Conservation (phyloP, 2,888 invertebrate species). For the Thera britannica region DNA sequence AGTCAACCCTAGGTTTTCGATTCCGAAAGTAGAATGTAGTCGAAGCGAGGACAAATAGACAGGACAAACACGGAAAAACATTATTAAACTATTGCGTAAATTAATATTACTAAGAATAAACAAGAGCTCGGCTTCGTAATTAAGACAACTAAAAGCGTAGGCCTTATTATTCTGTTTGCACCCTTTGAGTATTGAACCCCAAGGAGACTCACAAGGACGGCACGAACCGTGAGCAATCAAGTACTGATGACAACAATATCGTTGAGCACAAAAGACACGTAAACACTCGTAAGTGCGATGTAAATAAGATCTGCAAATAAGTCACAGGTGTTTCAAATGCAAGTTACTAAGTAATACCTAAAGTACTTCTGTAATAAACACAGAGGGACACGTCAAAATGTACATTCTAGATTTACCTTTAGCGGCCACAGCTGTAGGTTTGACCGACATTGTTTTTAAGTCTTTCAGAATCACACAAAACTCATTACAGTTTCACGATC, state of each 20-base stretch:
- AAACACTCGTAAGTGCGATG: not conserved
- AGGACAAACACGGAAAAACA: constrained; percentile 8
- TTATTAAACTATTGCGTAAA: not conserved
- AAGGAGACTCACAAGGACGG: not conserved
- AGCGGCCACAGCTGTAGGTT: constrained; percentile 61
- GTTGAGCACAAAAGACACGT: constrained; percentile 6
- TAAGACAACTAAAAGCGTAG: not conserved
- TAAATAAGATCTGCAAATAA: constrained; percentile 15
- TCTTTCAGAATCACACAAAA: constrained; percentile 43
- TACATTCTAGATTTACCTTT: constrained; percentile 57
- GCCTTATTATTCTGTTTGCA: not conserved
- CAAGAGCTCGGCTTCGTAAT: not conserved
- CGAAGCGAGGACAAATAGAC: constrained; percentile 5
- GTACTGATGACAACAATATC: constrained; percentile 7
- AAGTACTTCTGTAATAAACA: constrained; percentile 1
- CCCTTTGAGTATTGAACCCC: not conserved
- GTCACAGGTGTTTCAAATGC: constrained; percentile 18
- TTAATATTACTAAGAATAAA: not conserved
- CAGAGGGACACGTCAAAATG: constrained; percentile 13
- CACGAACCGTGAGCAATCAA: constrained; percentile 6
- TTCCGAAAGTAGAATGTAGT: constrained; percentile 21
- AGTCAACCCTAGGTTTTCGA: constrained; percentile 30
- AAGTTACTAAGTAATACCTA: not conserved
- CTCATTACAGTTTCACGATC: constrained; percentile 46
- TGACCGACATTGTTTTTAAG: constrained; percentile 60